phyloP scores from a whole-genome alignment of 2,113 vertebrate genomes.

The Lontra canadensis region DNA sequence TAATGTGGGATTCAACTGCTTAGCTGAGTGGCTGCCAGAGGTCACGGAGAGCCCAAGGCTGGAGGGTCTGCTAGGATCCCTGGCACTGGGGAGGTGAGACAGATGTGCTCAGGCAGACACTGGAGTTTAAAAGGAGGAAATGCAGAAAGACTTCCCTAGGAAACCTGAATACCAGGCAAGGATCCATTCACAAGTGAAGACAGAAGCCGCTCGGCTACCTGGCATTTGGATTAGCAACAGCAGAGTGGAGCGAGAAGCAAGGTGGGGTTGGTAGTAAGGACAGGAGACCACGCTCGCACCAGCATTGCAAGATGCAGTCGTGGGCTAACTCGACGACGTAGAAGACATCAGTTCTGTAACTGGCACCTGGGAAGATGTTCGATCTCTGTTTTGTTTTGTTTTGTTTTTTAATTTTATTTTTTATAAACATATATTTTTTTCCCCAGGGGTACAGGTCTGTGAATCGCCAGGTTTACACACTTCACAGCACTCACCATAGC shows the following conservation, averaged over 20 bases:
- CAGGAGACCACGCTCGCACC: background rate
- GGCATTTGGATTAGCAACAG: background rate
- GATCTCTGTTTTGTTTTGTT: background rate
- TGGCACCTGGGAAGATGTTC: background rate
- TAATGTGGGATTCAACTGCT: background rate
- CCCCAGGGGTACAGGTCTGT: too few species aligned
- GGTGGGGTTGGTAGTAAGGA: fast-evolving
- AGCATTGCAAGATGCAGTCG: background rate
- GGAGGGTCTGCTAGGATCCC: background rate
- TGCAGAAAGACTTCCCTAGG: background rate
- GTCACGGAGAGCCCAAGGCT: background rate
- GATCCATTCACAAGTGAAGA: background rate
- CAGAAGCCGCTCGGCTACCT: background rate
- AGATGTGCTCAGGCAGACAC: background rate
- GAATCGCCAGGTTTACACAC: too few species aligned
- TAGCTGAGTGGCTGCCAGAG: background rate
- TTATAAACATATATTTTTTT: too few species aligned
- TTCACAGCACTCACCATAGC: too few species aligned
- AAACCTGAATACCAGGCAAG: background rate
- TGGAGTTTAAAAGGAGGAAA: background rate
- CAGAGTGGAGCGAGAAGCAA: background rate
- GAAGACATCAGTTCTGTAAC: background rate
- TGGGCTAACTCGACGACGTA: background rate
- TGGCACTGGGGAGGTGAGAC: background rate
- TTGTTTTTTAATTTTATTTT: too few species aligned